A percentile compares a stretch with the other conserved stretches of the same genome.
These are phyloP conservation scores for Polypterus senegalus DNA, from an alignment of 2,113 vertebrate genomes.

Conservation along the genomic window DNA sequence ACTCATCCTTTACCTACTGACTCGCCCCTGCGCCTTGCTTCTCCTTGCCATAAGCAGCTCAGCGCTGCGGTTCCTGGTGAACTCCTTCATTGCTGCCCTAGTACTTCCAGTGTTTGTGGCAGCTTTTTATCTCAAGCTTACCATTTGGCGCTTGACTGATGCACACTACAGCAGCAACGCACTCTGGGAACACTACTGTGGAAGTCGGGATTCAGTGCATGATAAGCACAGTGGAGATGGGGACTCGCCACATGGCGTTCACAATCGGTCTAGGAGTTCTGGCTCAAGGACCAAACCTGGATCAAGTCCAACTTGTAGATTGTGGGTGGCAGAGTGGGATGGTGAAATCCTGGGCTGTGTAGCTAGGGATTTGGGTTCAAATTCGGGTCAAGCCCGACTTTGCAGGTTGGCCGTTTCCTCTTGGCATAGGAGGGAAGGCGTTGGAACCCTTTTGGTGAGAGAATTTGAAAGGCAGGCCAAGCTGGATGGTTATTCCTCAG, in stretches of 20 bases:
- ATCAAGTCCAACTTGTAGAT: conserved; percentile 17
- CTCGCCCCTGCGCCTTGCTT: conserved; percentile 54
- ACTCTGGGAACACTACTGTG: conserved; percentile 54
- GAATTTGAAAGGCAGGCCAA: conserved; percentile 49
- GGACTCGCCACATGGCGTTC: neutral
- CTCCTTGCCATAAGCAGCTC: conserved; percentile 46
- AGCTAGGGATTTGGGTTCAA: conserved; percentile 34
- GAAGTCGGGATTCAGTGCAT: conserved; percentile 33
- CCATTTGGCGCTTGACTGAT: conserved; percentile 55
- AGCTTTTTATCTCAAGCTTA: conserved; percentile 62
- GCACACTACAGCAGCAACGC: conserved; percentile 52
- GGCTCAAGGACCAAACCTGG: conserved; percentile 25
- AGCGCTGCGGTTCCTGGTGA: conserved; percentile 60
- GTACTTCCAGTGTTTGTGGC: conserved; percentile 63
- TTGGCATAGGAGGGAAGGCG: conserved; percentile 62
- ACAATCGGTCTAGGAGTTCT: conserved; percentile 18
- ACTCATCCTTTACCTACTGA: conserved; percentile 66
- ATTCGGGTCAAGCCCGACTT: conserved; percentile 36
- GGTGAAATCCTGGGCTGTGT: conserved; percentile 66
- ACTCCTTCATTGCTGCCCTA: conserved; percentile 68
- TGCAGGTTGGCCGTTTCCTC: conserved; percentile 58
- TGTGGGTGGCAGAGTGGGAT: conserved; percentile 65
- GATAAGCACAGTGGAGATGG: conserved; percentile 31
- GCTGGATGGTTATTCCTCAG: conserved; percentile 30
- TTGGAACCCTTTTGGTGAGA: conserved; percentile 44